Evolutionary conservation across 2,888 invertebrate species (phyloP).

Genomic region (Callosobruchus maculatus): DNA sequence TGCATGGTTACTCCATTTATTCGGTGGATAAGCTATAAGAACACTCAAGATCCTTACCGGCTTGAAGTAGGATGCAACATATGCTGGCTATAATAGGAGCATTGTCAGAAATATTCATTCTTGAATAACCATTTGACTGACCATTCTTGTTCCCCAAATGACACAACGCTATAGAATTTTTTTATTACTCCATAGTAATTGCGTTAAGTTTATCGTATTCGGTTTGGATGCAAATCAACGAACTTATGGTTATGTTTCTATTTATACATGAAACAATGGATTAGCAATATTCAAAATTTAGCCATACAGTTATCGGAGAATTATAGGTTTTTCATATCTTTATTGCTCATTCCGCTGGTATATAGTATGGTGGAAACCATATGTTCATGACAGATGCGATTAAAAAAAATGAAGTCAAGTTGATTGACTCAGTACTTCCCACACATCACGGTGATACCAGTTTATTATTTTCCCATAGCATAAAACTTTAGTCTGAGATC

Average conservation of each 20-base stretch:
- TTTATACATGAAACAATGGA: background rate
- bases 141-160: background rate
- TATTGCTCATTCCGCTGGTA: background rate
- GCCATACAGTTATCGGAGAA: background rate
- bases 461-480: too few species aligned
- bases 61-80: background rate
- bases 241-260: background rate
- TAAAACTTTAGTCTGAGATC: too few species aligned
- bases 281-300: background rate
- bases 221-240: background rate
- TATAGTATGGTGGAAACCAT: slow-evolving; percentile 9
- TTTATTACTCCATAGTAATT: background rate
- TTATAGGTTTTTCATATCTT: background rate
- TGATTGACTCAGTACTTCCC: too few species aligned
- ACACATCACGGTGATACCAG: too few species aligned
- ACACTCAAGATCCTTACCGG: background rate
- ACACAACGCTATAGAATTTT: background rate
- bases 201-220: background rate
- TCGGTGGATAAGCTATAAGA: too few species aligned
- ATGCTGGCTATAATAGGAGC: background rate
- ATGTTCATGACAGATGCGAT: background rate
- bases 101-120: background rate
- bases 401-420: too few species aligned
- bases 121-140: background rate
- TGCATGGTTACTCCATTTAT: too few species aligned